These are phyloP conservation scores for Cyanoliseus patagonus DNA, from an alignment of 2,113 vertebrate genomes.

Conservation along the genomic window DNA sequence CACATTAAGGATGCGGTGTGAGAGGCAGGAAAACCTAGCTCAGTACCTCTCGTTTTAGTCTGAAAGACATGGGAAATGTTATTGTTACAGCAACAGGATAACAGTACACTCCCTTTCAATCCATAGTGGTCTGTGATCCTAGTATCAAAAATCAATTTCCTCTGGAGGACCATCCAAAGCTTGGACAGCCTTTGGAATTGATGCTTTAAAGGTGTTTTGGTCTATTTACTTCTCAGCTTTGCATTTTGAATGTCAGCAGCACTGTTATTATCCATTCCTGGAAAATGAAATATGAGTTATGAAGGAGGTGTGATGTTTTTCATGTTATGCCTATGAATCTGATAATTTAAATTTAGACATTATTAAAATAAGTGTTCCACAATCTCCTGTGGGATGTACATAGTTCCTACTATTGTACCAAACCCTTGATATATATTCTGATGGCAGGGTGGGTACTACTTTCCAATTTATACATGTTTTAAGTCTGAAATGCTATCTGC, in stretches of 20 bases:
- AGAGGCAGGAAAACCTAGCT: neutral
- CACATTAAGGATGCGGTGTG: neutral
- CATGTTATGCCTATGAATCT: neutral
- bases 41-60: neutral
- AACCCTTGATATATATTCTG: neutral
- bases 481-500: neutral
- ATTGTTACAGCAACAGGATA: neutral
- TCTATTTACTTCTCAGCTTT: neutral
- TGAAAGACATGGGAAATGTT: neutral
- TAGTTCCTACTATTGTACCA: neutral
- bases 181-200: neutral
- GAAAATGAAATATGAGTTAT: neutral
- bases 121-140: neutral
- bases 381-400: neutral
- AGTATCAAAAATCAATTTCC: slow-evolving; percentile 23
- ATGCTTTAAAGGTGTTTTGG: neutral
- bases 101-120: neutral
- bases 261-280: neutral
- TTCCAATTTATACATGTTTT: neutral
- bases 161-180: neutral
- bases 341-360: neutral
- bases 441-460: neutral
- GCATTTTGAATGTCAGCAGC: neutral
- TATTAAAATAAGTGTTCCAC: neutral
- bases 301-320: neutral